Base-by-base conservation (phyloP, 2,113 vertebrate genomes). In the Ranitomeya variabilis region DNA sequence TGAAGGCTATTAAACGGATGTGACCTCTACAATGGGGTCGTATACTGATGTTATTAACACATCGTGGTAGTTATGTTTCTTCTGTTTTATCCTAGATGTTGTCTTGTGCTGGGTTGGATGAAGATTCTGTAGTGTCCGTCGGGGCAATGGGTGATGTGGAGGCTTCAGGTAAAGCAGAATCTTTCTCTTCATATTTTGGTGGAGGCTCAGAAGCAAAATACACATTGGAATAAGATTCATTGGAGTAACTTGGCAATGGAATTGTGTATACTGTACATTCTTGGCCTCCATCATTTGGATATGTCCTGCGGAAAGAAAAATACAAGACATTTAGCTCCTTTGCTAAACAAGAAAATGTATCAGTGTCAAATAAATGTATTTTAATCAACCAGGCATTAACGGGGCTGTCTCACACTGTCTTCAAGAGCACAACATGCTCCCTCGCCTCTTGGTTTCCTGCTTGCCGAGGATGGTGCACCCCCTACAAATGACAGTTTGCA, bases 171-270 rank as follows among this genome's bases (percentile, higher is more conserved):
- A n/a, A 15, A 54, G 71, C 52, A 67, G 87, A 23, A 45, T 85
- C 79, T 90, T 95, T 95, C 78, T 94, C 94, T 91, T 96, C 94
- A 0, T 95, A 95, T 87, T 92, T 92, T 78, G 94, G 94, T 90
- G 95, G 94, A 6, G 83, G 87, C 52, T 95, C 95, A 23, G 89
- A 89, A 18, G 90, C 82, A 62, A 92, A 64, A 31, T 69, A 91
- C 0, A 88, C 69, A 37, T 91, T 7, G 0, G 88, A 88, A 12
- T 92, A 89, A 60, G 62, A 21, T 87, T 90, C 92, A 2, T 93
- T 88, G 80, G 91, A 80, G 1, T 91, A 90, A 89, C 74, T 87
- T 3, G 86, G 87, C 85, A 92, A 90, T 86, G 94, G 94, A 92
- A 95, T 94, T 4, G 94, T 92, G 51, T 91, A 94, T 55, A 95